Base-by-base conservation (phyloP, 1,140 invertebrate genomes). In the Danaus plexippus region DNA sequence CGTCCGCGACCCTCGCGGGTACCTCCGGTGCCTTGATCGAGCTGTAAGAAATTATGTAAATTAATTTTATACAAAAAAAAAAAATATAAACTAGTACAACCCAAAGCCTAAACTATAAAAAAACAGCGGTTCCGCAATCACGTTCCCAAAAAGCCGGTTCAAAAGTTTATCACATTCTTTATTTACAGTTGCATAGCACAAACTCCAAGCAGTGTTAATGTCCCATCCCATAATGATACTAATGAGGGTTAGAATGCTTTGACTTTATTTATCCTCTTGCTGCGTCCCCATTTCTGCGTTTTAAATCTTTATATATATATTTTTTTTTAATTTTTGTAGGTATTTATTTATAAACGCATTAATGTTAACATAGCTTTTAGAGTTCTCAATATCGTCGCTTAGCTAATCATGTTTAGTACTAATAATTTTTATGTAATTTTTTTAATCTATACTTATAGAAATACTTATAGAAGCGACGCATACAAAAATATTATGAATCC, bases 171-270 rank as follows among this genome's bases (percentile, higher is more conserved):
- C 15, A 15, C 15, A 15, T 15, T 15, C 15, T 15, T 15, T 15
- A 15, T 15, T 15, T 15, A 15, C 15, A 15, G 15, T 15, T 15
- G 15, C 15, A 15, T 15, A 15, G 15, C 15, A 15, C 15, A 15
- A 15, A 15, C 49, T 42, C 49, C 49, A 51, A 43, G 40, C 40
- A 9, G 18, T 50, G 41, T 43, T 13, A 51, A 51, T 51, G 32
- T 51, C 22, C 9, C 32, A 50, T 47, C 32, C 53, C 50, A 52
- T 43, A 43, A 53, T 52, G 45, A 52, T 52, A 43, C 15, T 48
- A 42, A 53, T 59, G 51, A 47, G 32, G 9, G 12, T 59, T 53
- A 53, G 41, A 32, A 43, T 9, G n/a, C 45, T 15, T 15, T 15
- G 15, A 15, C 15, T 15, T 15, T 15, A 15, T 15, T 15, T 3